Percentiles rank a stretch among this genome's conserved stretches.
These are phyloP conservation scores for Trididemnum miniatum DNA, from an alignment of 23 tunicate genomes.

Conservation along the genomic window DNA sequence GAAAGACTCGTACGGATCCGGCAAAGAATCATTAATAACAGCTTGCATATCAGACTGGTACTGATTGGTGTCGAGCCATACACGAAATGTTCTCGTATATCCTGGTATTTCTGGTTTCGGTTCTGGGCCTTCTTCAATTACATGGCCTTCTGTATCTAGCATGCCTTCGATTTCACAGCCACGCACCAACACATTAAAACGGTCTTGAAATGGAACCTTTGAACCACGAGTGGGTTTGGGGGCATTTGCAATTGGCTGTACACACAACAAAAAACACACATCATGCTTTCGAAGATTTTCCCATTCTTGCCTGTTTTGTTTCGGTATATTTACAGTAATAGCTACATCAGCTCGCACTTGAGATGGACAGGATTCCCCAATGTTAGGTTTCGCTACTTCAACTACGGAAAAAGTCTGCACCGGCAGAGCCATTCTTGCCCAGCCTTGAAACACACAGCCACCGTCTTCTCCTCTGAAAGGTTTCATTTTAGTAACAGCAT, in stretches of 20 bases:
- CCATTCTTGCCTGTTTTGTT: constrained; percentile 77
- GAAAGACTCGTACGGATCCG: constrained; percentile 93
- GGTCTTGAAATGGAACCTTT: constrained; percentile 62
- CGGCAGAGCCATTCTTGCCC: constrained; percentile 99
- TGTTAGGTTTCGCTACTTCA: constrained; percentile 96
- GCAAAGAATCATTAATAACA: constrained; percentile 62
- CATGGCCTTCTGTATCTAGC: constrained; percentile 96
- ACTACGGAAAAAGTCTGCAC: constrained; percentile 87
- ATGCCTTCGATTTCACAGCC: constrained; percentile 99
- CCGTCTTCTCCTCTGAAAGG: constrained; percentile 80
- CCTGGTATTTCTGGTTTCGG: constrained; percentile 87
- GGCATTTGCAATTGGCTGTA: constrained; percentile 51
- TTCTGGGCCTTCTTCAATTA: constrained; percentile 98
- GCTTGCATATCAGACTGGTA: constrained; percentile 97
- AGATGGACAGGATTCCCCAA: constrained; percentile 88
- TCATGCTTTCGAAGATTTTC: constrained; percentile 97
- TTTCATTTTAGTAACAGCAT: constrained; percentile 73
- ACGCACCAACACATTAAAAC: constrained; percentile 86
- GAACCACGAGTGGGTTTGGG: constrained; percentile 19
- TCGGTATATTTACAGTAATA: constrained; percentile 53
- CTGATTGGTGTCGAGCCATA: constrained; percentile 98
- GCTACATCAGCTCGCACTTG: constrained; percentile 97
- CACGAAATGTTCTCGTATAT: constrained; percentile 71
- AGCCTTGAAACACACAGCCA: constrained; percentile 80
- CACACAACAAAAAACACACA: constrained; percentile 76